These are phyloP conservation scores for Lomographa bimaculata DNA, from an alignment of 2,888 invertebrate genomes.

Conservation along the genomic window DNA sequence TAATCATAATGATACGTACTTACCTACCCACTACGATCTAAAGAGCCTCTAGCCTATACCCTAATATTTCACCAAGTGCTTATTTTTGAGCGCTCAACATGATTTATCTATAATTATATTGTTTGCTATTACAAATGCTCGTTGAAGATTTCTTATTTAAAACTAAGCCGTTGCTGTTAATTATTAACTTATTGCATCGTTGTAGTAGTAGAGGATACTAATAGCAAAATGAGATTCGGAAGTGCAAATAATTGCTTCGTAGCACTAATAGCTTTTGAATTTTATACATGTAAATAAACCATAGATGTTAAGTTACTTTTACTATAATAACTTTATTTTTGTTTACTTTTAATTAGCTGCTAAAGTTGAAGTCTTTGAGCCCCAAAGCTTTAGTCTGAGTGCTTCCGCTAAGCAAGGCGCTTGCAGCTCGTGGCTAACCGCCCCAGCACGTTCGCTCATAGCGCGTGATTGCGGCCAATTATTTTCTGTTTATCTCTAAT, in stretches of 20 bases:
- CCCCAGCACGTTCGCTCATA: constrained; percentile 65
- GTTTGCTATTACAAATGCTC: constrained; percentile 7
- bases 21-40: constrained; percentile 37
- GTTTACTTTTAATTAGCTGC: no score
- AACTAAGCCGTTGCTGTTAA: no score
- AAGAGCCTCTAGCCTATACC: constrained; percentile 22
- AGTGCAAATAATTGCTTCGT: no score
- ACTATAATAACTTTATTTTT: no score
- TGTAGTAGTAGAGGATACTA: no score
- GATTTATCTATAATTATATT: constrained; percentile 5
- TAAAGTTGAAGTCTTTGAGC: no score
- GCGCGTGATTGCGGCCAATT: constrained; percentile 81
- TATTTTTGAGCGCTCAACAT: constrained; percentile 21
- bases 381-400: constrained; percentile 6
- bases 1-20: constrained; percentile 67
- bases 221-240: no score
- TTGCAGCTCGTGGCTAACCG: constrained; percentile 37
- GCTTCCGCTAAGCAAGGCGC: constrained; percentile 52
- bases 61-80: constrained; percentile 22
- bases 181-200: no score
- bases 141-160: constrained; percentile 7
- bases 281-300: no score
- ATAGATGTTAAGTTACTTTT: no score
- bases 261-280: no score
- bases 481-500: constrained; percentile 84